Evolutionary conservation across 2,113 vertebrate genomes (phyloP).

Genomic region (Abramis brama): DNA sequence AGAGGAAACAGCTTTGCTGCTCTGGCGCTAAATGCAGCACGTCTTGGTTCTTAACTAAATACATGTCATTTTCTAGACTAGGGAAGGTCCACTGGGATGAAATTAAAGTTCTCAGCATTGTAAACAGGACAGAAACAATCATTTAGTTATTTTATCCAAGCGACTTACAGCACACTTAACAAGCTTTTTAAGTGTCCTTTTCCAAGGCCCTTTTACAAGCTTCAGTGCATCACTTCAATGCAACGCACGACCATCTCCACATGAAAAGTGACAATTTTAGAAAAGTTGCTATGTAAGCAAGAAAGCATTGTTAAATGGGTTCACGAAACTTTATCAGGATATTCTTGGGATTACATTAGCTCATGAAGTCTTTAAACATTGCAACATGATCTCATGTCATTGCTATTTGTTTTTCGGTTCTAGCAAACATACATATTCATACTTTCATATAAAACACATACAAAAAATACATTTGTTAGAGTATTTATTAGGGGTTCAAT

Average conservation of each 20-base stretch:
- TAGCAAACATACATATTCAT: neutral
- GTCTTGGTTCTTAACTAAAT: constrained; percentile 6
- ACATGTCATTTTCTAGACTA: neutral
- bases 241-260: neutral
- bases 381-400: neutral
- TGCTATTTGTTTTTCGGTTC: neutral
- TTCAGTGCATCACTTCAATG: neutral
- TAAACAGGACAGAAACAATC: neutral
- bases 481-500: no score
- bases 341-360: neutral
- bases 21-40: neutral
- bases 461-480: no score
- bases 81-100: neutral
- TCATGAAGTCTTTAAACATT: neutral
- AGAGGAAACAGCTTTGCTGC: constrained; percentile 3
- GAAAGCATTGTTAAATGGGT: neutral
- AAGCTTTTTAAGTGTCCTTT: no score
- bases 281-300: neutral
- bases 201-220: neutral
- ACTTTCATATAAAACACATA: neutral
- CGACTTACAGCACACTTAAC: neutral
- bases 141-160: neutral
- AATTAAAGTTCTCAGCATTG: neutral
- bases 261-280: neutral
- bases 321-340: neutral